phyloP scores from a whole-genome alignment of 1,140 invertebrate genomes.

The Daktulosphaira vitifoliae region DNA sequence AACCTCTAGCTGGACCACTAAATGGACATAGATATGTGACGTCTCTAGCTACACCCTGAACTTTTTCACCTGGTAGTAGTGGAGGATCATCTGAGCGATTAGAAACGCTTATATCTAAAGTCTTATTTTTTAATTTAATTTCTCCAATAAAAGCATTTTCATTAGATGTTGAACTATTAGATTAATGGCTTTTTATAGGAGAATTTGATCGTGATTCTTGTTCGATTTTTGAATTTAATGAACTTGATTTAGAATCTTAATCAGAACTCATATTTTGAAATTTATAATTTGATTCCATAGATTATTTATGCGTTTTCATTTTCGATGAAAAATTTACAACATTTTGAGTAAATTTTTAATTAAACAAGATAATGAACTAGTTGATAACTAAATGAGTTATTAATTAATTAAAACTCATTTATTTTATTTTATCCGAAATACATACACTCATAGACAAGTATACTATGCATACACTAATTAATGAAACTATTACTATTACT shows the following conservation, averaged over 20 bases:
- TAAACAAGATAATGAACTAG: too few species aligned
- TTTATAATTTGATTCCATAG: slow-evolving; percentile 35
- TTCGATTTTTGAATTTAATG: slow-evolving; percentile 68
- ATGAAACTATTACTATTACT: too few species aligned
- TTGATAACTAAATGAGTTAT: too few species aligned
- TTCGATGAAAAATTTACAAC: too few species aligned
- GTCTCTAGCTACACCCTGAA: slow-evolving; percentile 75
- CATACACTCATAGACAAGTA: too few species aligned
- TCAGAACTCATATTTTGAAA: slow-evolving; percentile 63
- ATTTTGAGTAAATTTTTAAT: too few species aligned
- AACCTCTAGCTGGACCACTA: slow-evolving; percentile 76
- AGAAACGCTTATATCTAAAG: background rate
- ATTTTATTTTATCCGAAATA: too few species aligned
- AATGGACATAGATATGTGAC: slow-evolving; percentile 94
- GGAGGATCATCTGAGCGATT: slow-evolving; percentile 57
- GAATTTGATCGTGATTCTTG: slow-evolving; percentile 58
- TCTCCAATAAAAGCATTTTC: slow-evolving; percentile 44
- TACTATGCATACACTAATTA: too few species aligned
- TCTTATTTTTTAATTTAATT: slow-evolving; percentile 28
- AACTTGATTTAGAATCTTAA: slow-evolving; percentile 74
- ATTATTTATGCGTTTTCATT: too few species aligned
- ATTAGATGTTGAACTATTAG: slow-evolving; percentile 53
- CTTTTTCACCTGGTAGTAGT: slow-evolving; percentile 73
- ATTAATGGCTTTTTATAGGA: slow-evolving; percentile 49
- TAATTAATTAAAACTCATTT: too few species aligned